A percentile compares a stretch with the other conserved stretches of the same genome.
Evolutionary conservation across 1,140 invertebrate genomes (phyloP).

Genomic region (Elymnias hypermnestra): DNA sequence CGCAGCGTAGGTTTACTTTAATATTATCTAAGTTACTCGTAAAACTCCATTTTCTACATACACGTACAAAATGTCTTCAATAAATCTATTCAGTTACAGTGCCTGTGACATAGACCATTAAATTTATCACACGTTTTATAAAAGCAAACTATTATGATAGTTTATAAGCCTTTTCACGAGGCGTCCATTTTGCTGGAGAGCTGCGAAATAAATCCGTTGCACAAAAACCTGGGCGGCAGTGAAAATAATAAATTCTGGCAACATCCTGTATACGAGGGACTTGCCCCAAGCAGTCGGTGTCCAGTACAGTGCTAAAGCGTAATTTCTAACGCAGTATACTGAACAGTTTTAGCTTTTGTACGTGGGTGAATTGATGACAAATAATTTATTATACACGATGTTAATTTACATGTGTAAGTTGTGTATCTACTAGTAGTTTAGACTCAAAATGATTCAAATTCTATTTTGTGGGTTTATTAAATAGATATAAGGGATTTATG

Average conservation of each 20-base stretch:
- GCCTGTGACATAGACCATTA: neutral
- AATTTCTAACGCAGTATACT: conserved; percentile 13
- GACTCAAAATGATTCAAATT: too few relatives aligned
- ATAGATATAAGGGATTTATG: too few relatives aligned
- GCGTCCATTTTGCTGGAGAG: conserved; percentile 2
- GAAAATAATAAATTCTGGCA: conserved; percentile 17
- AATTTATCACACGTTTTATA: conserved; percentile 11
- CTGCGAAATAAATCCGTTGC: conserved; percentile 10
- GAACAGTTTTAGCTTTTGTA: conserved; percentile 4
- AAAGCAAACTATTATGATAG: conserved; percentile 12
- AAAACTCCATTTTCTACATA: too few relatives aligned
- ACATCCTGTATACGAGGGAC: conserved; percentile 12
- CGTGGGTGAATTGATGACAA: conserved; percentile 1
- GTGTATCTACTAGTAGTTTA: neutral
- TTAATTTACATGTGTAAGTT: neutral
- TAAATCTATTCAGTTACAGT: too few relatives aligned
- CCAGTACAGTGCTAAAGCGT: conserved; percentile 10
- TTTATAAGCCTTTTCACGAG: conserved; percentile 17
- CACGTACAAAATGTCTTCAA: too few relatives aligned
- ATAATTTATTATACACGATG: neutral
- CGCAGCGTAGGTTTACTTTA: too few relatives aligned
- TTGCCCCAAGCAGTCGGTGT: conserved; percentile 15
- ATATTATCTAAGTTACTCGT: too few relatives aligned
- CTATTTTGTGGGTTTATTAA: too few relatives aligned
- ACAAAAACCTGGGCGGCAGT: conserved; percentile 19